Evolutionary conservation across 2,888 invertebrate species (phyloP).

Genomic region (Xiphydria camelus): DNA sequence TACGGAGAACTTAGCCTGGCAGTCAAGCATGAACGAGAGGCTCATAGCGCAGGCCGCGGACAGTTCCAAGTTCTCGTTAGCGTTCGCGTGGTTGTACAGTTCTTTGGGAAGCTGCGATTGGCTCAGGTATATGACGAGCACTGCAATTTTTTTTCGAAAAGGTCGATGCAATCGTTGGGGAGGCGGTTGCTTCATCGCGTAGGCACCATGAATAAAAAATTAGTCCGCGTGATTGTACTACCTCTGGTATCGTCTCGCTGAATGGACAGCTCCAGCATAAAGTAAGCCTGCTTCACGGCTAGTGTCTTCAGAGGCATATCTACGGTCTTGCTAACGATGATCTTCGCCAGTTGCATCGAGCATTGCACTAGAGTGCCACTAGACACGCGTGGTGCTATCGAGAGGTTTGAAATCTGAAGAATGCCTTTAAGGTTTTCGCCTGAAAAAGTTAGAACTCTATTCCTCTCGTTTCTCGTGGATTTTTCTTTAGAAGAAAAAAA

Average conservation of each 20-base stretch:
- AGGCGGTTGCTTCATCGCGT: too few relatives aligned
- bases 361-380: conserved; percentile 1
- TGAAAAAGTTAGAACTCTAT: neutral
- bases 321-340: conserved; percentile 20
- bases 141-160: conserved; percentile 22
- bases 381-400: conserved; percentile 3
- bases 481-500: too few relatives aligned
- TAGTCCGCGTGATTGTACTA: too few relatives aligned
- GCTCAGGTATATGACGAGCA: conserved; percentile 22
- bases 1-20: neutral
- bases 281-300: conserved; percentile 24
- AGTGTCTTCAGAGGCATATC: conserved; percentile 22
- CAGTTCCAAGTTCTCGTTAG: conserved; percentile 19
- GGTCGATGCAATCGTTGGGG: too few relatives aligned
- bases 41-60: conserved; percentile 21
- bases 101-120: conserved; percentile 18
- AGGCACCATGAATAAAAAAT: too few relatives aligned
- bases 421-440: conserved; percentile 2
- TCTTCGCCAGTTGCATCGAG: conserved; percentile 16
- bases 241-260: neutral
- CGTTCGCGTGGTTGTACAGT: conserved; percentile 22
- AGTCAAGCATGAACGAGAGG: neutral
- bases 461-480: too few relatives aligned
- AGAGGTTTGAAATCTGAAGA: conserved; percentile 4
- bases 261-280: conserved; percentile 19